These are phyloP conservation scores for Nansenia antarctica DNA, from an alignment of 2,113 vertebrate species.

Conservation along the genomic window DNA sequence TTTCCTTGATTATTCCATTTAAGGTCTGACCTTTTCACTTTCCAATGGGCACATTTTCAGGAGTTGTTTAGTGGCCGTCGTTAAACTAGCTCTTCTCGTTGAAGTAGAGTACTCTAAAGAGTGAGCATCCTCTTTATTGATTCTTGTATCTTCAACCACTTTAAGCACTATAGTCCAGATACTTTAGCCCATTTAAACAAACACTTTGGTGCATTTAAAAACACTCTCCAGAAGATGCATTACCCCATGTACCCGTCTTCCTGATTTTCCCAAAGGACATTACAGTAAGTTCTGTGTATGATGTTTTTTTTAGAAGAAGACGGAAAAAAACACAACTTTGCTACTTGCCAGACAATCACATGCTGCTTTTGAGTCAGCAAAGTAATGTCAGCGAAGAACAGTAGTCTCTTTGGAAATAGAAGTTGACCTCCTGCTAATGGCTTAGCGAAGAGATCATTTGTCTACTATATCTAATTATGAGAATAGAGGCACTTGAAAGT, in stretches of 20 bases:
- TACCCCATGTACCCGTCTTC: not conserved
- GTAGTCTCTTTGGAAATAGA: conserved; percentile 87
- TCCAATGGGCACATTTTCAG: not conserved
- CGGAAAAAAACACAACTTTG: conserved; percentile 89
- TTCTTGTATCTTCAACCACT: not conserved
- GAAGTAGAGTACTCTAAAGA: too few species aligned
- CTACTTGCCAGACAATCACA: conserved; percentile 89
- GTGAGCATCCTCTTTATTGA: not conserved
- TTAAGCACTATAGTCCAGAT: not conserved
- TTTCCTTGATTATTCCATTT: not conserved
- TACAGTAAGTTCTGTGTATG: not conserved
- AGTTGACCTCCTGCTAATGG: conserved; percentile 92
- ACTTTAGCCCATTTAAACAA: not conserved
- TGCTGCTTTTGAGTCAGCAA: conserved; percentile 88
- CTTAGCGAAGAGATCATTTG: conserved; percentile 90
- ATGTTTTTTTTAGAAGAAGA: conserved; percentile 67
- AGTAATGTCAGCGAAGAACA: conserved; percentile 89
- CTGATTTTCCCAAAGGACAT: not conserved
- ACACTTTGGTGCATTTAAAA: not conserved
- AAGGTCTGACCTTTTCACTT: not conserved
- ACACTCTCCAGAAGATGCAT: not conserved
- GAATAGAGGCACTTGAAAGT: conserved; percentile 84
- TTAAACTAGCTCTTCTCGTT: not conserved
- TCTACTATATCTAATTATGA: conserved; percentile 91
- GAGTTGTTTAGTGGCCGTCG: not conserved